These are phyloP conservation scores for Sipha flava DNA, from an alignment of 1,140 invertebrate genomes.

Conservation along the genomic window DNA sequence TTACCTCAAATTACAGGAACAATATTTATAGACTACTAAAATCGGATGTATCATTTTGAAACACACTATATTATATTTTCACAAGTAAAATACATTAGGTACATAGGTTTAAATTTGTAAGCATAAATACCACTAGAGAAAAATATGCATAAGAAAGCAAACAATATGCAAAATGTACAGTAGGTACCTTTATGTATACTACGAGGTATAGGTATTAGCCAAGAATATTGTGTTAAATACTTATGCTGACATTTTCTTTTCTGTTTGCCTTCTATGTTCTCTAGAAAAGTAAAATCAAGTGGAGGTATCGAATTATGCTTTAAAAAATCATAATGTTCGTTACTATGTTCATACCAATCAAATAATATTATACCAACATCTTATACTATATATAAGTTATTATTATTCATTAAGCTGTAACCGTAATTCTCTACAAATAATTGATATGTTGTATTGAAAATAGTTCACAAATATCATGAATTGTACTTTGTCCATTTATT, in stretches of 20 bases:
- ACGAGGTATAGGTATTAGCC: not conserved
- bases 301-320: not conserved
- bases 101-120: not conserved
- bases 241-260: conserved; percentile 20
- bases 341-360: too few relatives aligned
- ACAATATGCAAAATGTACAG: conserved; percentile 19
- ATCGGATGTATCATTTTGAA: too few relatives aligned
- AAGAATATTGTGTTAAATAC: not conserved
- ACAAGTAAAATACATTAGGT: not conserved
- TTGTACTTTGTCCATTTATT: too few relatives aligned
- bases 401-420: too few relatives aligned
- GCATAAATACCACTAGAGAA: not conserved
- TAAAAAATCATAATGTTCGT: not conserved
- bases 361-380: too few relatives aligned
- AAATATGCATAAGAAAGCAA: too few relatives aligned
- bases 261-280: not conserved
- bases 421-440: too few relatives aligned
- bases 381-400: too few relatives aligned
- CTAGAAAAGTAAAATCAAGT: not conserved
- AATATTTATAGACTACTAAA: too few relatives aligned
- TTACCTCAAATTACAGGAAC: too few relatives aligned
- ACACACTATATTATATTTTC: not conserved
- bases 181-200: not conserved
- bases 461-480: too few relatives aligned
- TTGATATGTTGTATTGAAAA: too few relatives aligned